Conservation (phyloP, 2,888 invertebrate species). For the Archips crataeganus region DNA sequence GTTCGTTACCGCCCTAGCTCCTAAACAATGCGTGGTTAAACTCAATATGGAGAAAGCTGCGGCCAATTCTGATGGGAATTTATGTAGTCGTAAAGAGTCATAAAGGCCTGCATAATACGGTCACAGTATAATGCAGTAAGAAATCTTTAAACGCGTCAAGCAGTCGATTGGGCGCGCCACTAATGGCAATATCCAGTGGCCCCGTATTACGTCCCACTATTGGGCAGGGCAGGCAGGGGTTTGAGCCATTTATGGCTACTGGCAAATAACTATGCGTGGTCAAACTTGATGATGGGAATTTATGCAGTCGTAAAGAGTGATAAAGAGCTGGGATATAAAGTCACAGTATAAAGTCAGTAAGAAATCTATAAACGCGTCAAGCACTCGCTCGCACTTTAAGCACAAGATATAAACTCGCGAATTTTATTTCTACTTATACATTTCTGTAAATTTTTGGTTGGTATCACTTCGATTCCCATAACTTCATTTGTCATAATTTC, state of each 20-base stretch:
- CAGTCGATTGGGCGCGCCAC: neutral
- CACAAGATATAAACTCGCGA: no score
- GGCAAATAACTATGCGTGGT: slow-evolving; percentile 11
- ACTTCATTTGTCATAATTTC: no score
- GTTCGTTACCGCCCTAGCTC: slow-evolving; percentile 12
- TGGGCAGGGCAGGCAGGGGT: neutral
- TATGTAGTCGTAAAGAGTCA: slow-evolving; percentile 26
- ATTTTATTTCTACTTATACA: no score
- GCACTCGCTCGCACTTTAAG: neutral
- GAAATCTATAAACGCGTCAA: neutral
- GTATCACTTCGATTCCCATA: no score
- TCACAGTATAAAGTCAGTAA: neutral
- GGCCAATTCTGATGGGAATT: slow-evolving; percentile 11
- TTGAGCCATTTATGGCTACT: no score
- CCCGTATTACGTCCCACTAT: neutral
- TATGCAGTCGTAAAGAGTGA: slow-evolving; percentile 26
- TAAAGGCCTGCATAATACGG: neutral
- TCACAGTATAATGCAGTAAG: neutral
- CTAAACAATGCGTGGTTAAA: slow-evolving; percentile 26
- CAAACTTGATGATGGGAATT: slow-evolving; percentile 13
- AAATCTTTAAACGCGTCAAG: neutral
- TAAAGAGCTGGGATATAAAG: neutral
- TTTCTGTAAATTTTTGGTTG: no score
- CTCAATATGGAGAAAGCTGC: slow-evolving; percentile 22
- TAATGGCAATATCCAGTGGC: neutral